Conservation (phyloP, 2,113 vertebrate species). For the Odocoileus hemionus region DNA sequence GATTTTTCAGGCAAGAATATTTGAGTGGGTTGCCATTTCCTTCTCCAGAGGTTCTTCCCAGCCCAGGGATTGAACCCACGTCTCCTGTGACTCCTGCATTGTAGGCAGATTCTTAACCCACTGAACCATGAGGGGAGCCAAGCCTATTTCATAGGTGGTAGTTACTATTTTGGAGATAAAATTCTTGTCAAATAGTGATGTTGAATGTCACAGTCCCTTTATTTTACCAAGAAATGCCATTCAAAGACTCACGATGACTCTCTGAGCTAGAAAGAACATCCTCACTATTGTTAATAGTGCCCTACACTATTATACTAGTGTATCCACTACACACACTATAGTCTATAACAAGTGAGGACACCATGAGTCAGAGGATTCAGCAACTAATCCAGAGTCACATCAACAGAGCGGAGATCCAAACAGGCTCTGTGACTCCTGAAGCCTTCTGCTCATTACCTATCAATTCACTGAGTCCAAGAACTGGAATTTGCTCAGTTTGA, state of each 20-base stretch:
- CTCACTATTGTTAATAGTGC: not conserved
- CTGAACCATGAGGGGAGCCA: not conserved
- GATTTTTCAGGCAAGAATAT: not conserved
- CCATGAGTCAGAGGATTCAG: not conserved
- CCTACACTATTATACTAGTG: not conserved
- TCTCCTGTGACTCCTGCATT: not conserved
- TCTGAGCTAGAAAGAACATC: rapidly evolving
- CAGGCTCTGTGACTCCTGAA: not conserved
- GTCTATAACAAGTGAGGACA: not conserved
- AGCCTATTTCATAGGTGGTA: not conserved
- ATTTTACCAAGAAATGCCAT: not conserved
- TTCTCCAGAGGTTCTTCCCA: not conserved
- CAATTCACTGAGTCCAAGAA: not conserved
- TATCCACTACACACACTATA: not conserved
- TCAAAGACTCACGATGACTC: not conserved
- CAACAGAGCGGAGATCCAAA: too few species aligned
- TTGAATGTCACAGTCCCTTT: not conserved
- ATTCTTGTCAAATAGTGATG: not conserved
- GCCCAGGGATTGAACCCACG: not conserved
- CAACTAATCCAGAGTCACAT: too few species aligned
- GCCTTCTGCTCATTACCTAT: not conserved
- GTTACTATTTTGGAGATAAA: not conserved
- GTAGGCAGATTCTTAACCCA: not conserved
- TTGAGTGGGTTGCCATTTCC: not conserved
- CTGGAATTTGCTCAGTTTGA: not conserved